Evolutionary conservation across 2,113 vertebrate species (phyloP).

Genomic region (Hoplias malabaricus): DNA sequence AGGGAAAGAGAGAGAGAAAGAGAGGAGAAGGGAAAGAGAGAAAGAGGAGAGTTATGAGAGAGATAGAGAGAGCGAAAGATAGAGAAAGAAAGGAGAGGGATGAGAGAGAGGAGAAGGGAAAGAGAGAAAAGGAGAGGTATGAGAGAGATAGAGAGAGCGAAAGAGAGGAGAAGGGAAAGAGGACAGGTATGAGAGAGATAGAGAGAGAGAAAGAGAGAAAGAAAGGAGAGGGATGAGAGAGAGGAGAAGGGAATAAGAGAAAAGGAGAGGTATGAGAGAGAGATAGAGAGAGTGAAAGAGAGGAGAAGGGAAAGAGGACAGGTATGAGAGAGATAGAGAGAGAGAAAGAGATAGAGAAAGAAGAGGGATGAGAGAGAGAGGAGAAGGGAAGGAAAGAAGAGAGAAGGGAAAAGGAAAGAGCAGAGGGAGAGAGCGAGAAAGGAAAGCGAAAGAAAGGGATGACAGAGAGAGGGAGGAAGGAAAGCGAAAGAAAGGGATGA

Average conservation of each 20-base stretch:
- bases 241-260: constrained; percentile 16
- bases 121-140: not conserved
- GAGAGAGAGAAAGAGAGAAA: not conserved
- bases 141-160: constrained; percentile 16
- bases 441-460: not conserved
- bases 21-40: constrained; percentile 11
- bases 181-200: too few species aligned
- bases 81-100: not conserved
- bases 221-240: constrained; percentile 1
- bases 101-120: not conserved
- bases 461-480: not conserved
- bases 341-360: not conserved
- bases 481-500: constrained; percentile 10
- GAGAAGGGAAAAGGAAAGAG: constrained; percentile 17
- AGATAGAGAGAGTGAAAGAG: not conserved
- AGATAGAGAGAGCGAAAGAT: not conserved
- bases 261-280: not conserved
- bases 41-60: not conserved
- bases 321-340: constrained; percentile 9
- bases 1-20: not conserved
- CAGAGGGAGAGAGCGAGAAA: not conserved
- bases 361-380: not conserved
- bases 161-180: too few species aligned
- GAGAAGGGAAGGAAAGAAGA: not conserved
- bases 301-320: not conserved